phyloP scores from a whole-genome alignment of 2,797 vertebrate species.

The Scyliorhinus canicula region DNA sequence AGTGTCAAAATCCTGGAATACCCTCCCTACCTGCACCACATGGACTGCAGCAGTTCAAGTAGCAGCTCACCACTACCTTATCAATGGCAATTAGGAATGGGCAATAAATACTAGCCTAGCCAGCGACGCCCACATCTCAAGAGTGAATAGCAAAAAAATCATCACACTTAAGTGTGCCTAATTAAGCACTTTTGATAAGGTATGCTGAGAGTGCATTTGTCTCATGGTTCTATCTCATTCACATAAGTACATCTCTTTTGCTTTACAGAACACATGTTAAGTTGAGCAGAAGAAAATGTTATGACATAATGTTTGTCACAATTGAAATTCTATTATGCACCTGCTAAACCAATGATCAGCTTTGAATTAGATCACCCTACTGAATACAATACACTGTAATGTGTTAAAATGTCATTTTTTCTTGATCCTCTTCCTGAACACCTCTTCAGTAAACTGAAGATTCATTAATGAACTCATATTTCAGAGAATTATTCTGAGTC shows the following conservation, averaged over 20 bases:
- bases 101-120: no score
- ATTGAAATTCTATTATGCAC: background rate
- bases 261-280: background rate
- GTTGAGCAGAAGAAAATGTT: background rate
- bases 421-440: background rate
- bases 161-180: background rate
- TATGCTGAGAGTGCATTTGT: background rate
- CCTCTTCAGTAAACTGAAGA: background rate
- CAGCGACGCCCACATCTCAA: no score
- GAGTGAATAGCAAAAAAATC: no score
- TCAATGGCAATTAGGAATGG: no score
- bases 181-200: background rate
- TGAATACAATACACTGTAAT: background rate
- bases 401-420: background rate
- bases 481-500: background rate
- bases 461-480: background rate
- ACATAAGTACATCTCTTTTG: background rate
- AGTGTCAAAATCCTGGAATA: no score
- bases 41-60: no score
- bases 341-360: background rate
- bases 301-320: background rate
- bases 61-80: no score
- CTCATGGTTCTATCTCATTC: background rate
- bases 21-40: no score
- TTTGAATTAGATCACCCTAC: background rate